A percentile compares a stretch with the other conserved stretches of the same genome.
These are phyloP conservation scores for Opisthograptis luteolata DNA, from an alignment of 2,888 invertebrate genomes.

Conservation along the genomic window DNA sequence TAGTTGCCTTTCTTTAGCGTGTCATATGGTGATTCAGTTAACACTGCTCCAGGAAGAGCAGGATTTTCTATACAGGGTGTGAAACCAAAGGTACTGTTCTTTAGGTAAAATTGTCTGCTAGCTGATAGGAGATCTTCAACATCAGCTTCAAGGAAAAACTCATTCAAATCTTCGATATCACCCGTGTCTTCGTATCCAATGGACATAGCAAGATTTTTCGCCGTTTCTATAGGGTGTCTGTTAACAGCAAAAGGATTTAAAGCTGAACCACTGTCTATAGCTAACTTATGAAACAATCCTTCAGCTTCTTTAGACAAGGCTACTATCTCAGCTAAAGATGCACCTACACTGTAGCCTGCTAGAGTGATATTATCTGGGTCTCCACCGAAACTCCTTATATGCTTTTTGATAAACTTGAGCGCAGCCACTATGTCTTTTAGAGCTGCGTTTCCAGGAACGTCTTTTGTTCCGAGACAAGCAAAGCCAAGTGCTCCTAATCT, in stretches of 20 bases:
- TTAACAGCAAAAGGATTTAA: conserved; percentile 69
- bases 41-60: conserved; percentile 56
- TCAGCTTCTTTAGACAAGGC: conserved; percentile 60
- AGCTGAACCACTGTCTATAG: conserved; percentile 74
- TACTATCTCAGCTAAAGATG: conserved; percentile 78
- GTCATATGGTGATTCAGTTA: conserved; percentile 70
- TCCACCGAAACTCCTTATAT: conserved; percentile 91
- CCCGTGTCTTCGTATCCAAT: conserved; percentile 68
- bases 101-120: conserved; percentile 67
- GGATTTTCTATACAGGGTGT: conserved; percentile 71
- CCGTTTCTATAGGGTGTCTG: conserved; percentile 67
- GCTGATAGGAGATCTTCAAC: conserved; percentile 49
- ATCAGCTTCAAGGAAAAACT: conserved; percentile 66
- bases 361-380: conserved; percentile 91
- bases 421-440: conserved; percentile 93
- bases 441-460: conserved; percentile 92
- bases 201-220: conserved; percentile 66
- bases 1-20: conserved; percentile 58
- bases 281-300: conserved; percentile 67
- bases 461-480: conserved; percentile 84
- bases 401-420: conserved; percentile 89
- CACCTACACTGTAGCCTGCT: conserved; percentile 92
- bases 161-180: conserved; percentile 63
- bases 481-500: conserved; percentile 89
- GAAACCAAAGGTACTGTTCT: conserved; percentile 74